Conservation (phyloP, 1,140 invertebrate species). For the Formica selysi region DNA sequence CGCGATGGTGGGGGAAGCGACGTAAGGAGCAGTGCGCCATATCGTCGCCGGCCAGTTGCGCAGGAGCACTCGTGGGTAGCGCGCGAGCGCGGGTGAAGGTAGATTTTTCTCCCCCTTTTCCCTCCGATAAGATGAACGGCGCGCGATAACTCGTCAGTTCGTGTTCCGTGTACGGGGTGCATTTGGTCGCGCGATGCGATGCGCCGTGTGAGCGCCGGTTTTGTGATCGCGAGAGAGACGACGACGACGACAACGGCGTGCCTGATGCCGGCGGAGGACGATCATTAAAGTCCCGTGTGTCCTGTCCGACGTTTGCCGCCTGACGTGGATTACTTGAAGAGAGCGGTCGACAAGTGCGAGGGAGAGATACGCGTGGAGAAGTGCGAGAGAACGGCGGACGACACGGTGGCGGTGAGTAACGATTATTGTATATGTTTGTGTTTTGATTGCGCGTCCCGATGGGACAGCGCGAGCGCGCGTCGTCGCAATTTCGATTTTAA, state of each 20-base stretch:
- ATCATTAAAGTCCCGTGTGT: conserved; percentile 7
- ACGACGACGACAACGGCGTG: conserved; percentile 11
- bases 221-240: conserved; percentile 65
- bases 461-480: not conserved
- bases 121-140: conserved; percentile 72
- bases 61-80: conserved; percentile 74
- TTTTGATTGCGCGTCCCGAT: conserved; percentile 10
- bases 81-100: conserved; percentile 7
- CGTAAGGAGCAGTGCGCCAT: conserved; percentile 16
- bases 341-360: conserved; percentile 12
- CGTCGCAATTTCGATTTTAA: not conserved
- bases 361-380: conserved; percentile 11
- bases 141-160: conserved; percentile 78
- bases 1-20: not conserved
- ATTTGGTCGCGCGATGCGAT: conserved; percentile 70
- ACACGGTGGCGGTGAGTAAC: not conserved
- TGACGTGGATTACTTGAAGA: conserved; percentile 72
- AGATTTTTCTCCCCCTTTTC: conserved; percentile 46
- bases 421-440: not conserved
- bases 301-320: not conserved
- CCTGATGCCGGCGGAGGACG: not conserved
- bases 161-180: conserved; percentile 63
- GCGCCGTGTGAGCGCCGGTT: conserved; percentile 65
- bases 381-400: not conserved
- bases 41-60: conserved; percentile 72